Evolutionary conservation across 2,797 vertebrate species (phyloP).

Genomic region (Acipenser oxyrinchus): DNA sequence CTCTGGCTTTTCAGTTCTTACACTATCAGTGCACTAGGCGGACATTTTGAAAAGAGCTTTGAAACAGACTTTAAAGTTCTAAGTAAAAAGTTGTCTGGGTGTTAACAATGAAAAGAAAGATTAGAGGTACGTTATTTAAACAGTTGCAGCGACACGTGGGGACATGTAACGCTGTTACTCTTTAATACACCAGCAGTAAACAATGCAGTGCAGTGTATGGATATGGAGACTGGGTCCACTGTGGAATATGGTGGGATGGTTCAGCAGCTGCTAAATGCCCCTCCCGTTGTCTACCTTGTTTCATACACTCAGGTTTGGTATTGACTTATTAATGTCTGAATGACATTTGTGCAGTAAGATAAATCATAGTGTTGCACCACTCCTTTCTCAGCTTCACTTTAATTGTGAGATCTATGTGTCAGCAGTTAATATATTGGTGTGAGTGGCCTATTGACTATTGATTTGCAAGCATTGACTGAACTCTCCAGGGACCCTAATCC

Average conservation of each 20-base stretch:
- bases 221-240: slow-evolving; percentile 10
- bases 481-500: slow-evolving; percentile 66
- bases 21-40: too few species aligned
- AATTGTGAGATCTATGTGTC: slow-evolving; percentile 73
- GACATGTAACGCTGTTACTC: too few species aligned
- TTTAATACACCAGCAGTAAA: too few species aligned
- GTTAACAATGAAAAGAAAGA: too few species aligned
- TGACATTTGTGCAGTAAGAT: slow-evolving; percentile 58
- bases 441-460: slow-evolving; percentile 82
- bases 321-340: slow-evolving; percentile 68
- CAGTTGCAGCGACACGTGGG: too few species aligned
- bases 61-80: too few species aligned
- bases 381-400: slow-evolving; percentile 61
- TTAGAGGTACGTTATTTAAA: too few species aligned
- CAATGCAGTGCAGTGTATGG: slow-evolving; percentile 8
- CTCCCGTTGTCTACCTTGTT: slow-evolving; percentile 46
- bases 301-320: slow-evolving; percentile 51
- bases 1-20: too few species aligned
- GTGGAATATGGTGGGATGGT: slow-evolving; percentile 30
- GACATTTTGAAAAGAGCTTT: too few species aligned
- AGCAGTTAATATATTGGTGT: slow-evolving; percentile 79
- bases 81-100: too few species aligned
- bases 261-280: slow-evolving; percentile 40
- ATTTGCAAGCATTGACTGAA: slow-evolving; percentile 66
- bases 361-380: slow-evolving; percentile 62